Base-by-base conservation (phyloP, 2,888 invertebrate genomes). In the Agrotis clavis region DNA sequence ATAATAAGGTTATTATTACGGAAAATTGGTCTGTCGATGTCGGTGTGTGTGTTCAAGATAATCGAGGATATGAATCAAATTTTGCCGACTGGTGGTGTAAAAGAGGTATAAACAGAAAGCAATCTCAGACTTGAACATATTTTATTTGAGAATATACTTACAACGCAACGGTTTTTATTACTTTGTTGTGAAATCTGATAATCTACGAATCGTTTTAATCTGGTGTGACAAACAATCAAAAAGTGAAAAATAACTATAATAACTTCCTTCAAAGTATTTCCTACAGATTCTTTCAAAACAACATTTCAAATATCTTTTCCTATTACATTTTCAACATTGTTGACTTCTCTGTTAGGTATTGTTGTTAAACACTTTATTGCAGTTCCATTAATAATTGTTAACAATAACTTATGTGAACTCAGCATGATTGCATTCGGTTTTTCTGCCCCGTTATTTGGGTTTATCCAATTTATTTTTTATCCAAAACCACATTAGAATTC, bases 1-100 rank as follows among this genome's bases (percentile, higher is more conserved):
- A 87, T 80, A 73, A 77, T 77, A 75, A 82, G 78, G 81, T 81
- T 86, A 79, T 87, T 87, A 86, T 87, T 83, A 82, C 25, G 78
- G 74, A 71, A 86, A 87, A 85, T 85, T 85, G 81, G 74, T 67
- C 57, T 74, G 84, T 84, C 79, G 67, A 73, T 70, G 62, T 81
- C 79, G 67, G 74, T 70, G 62, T 81, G 77, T 76, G 72, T 78
- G 74, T 77, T 85, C 76, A 81, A 51, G 61, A 68, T 83, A 79
- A 86, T 77, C 77, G 77, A 47, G 53, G 73, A 56, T 74, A 76
- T 79, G 74, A 85, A 81, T 86, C 79, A 81, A 73, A 65, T 79
- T 84, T 77, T 67, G 71, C 72, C 64, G 82, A 74, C 69, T 60
- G 54, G 13, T 59, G 50, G 59, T 67, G 45, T 61, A 72, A 67